Conservation (phyloP, 1,140 invertebrate genomes). For the Lineus longissimus region DNA sequence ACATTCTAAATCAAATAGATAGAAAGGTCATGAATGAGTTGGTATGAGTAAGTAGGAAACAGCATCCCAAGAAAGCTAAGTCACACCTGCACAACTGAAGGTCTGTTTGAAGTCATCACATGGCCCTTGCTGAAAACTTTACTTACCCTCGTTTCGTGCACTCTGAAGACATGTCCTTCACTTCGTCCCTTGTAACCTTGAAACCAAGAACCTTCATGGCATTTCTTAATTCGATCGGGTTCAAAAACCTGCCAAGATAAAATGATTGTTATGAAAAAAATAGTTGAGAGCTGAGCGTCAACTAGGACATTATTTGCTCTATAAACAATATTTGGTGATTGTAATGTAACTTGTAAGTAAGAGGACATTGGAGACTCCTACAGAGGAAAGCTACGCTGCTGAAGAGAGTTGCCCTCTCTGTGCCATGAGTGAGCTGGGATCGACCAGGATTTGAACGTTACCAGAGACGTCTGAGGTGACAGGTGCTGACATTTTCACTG, state of each 20-base stretch:
- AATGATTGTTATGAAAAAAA: not conserved
- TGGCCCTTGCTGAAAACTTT: not conserved
- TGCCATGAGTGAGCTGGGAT: not conserved
- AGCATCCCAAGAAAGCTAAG: not conserved
- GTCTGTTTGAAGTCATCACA: not conserved
- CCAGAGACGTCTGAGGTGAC: not conserved
- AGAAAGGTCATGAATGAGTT: not conserved
- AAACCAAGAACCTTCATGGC: conserved; percentile 44
- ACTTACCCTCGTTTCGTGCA: not conserved
- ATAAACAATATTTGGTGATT: not conserved
- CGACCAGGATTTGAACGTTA: not conserved
- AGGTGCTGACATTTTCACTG: not conserved
- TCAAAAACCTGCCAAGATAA: conserved; percentile 28
- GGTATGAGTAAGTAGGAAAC: no score
- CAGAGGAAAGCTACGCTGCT: not conserved
- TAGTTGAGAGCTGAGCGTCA: not conserved
- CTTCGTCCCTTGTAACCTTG: conserved; percentile 42
- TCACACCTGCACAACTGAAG: not conserved
- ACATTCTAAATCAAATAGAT: conserved; percentile 29
- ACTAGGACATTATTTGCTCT: not conserved
- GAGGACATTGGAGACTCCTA: not conserved
- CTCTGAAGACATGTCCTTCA: conserved; percentile 35
- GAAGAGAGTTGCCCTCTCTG: not conserved
- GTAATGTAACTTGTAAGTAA: not conserved
- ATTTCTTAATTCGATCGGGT: conserved; percentile 36